Percentiles rank a stretch among this genome's conserved stretches.
phyloP scores from a whole-genome alignment of 2,888 invertebrate species.

The Mechanitis messenoides region DNA sequence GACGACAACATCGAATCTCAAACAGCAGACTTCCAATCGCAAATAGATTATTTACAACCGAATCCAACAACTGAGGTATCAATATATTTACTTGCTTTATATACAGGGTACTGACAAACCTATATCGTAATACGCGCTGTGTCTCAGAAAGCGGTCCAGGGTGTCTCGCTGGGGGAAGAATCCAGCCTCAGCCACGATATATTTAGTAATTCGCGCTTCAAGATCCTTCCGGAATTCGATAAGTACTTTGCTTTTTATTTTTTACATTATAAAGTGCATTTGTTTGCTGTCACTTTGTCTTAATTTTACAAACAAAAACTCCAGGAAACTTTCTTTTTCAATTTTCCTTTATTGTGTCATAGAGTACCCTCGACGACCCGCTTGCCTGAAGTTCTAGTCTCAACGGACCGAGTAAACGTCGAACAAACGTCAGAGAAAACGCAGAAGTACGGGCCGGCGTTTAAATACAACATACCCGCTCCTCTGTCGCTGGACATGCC shows the following conservation, averaged over 20 bases:
- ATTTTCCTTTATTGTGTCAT: background rate
- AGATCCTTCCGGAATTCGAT: background rate
- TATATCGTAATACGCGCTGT: background rate
- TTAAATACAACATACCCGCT: background rate
- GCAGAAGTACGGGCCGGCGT: background rate
- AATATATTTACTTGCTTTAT: conserved; percentile 8
- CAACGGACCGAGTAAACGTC: background rate
- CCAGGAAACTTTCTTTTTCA: no score
- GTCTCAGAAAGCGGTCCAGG: background rate
- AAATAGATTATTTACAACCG: conserved; percentile 46
- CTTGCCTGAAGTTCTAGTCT: background rate
- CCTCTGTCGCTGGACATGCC: conserved; percentile 1
- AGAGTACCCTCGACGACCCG: background rate
- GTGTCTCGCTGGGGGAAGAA: background rate
- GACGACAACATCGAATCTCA: conserved; percentile 33
- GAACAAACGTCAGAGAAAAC: background rate
- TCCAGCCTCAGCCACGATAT: conserved; percentile 6
- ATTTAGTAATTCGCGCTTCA: background rate
- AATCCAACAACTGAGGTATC: conserved; percentile 25
- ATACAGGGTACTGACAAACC: background rate
- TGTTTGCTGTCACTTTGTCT: no score
- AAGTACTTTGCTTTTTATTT: background rate
- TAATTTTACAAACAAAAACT: no score
- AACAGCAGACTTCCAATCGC: conserved; percentile 46
- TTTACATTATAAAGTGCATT: background rate